phyloP scores from a whole-genome alignment of 2,797 vertebrate species.

The Sebastes taczanowskii region DNA sequence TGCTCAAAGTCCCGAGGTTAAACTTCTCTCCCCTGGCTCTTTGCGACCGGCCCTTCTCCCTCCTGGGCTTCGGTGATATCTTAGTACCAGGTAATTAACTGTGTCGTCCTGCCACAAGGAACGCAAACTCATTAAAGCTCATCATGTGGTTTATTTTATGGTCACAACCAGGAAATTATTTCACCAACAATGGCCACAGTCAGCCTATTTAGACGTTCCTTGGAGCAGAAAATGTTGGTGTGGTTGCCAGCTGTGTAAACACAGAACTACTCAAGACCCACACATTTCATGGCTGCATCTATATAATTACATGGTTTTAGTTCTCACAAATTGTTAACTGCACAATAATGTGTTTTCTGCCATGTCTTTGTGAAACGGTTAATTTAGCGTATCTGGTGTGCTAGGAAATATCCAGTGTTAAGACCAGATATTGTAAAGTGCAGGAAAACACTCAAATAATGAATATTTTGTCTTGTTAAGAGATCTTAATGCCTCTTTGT shows the following conservation, averaged over 20 bases:
- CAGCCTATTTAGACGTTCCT: background rate
- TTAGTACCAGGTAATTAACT: slow-evolving; percentile 91
- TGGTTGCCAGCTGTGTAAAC: background rate
- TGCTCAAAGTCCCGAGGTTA: slow-evolving; percentile 94
- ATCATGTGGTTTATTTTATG: background rate
- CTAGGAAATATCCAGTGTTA: background rate
- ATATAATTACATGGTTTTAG: background rate
- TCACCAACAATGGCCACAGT: background rate
- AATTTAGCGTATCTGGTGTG: background rate
- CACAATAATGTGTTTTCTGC: background rate
- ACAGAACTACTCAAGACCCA: background rate
- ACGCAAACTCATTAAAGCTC: background rate
- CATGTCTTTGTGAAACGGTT: background rate
- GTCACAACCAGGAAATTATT: background rate
- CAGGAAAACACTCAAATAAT: background rate
- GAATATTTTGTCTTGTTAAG: background rate
- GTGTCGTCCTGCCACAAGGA: background rate
- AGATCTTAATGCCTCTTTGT: background rate
- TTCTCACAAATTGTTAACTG: background rate
- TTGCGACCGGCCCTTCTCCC: slow-evolving; percentile 94
- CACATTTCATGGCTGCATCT: background rate
- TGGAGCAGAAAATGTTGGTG: background rate
- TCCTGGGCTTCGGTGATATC: slow-evolving; percentile 96
- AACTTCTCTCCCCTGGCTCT: slow-evolving; percentile 91
- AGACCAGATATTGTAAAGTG: background rate